Conservation (phyloP, 64 coral and sea anemone species). For the Exaiptasia diaphana region DNA sequence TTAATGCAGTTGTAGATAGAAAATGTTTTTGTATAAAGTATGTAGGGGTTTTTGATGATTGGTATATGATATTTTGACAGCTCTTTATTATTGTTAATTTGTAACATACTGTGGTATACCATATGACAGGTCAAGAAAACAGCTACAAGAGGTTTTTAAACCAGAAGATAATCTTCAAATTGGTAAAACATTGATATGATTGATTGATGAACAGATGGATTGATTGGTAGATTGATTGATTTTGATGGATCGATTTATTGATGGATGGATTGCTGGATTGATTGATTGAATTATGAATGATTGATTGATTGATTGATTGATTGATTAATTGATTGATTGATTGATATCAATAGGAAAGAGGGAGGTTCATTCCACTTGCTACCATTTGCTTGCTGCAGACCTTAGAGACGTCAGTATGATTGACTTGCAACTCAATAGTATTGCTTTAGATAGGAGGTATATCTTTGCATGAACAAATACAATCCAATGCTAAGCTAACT, state of each 20-base stretch:
- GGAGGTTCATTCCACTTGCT: constrained; percentile 75
- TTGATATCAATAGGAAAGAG: constrained; percentile 39
- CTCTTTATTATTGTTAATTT: neutral
- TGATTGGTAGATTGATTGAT: no score
- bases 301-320: no score
- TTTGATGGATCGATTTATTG: no score
- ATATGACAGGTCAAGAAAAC: constrained; percentile 54
- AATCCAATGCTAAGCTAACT: neutral
- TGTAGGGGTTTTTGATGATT: neutral
- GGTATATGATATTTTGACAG: neutral
- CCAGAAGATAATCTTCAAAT: constrained; percentile 74
- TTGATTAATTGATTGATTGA: no score
- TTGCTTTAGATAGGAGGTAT: constrained; percentile 85
- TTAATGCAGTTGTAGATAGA: constrained; percentile 76
- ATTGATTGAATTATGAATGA: no score
- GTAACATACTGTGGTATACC: neutral
- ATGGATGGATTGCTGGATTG: no score
- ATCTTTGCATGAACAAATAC: neutral
- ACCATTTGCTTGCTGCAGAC: constrained; percentile 78
- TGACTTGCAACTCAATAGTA: constrained; percentile 55
- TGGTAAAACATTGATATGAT: no score
- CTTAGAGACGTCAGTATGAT: constrained; percentile 57
- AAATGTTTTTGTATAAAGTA: constrained; percentile 90
- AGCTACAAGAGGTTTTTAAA: constrained; percentile 80
- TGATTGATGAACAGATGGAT: no score